phyloP scores from a whole-genome alignment of 2,888 invertebrate genomes.

The Steinernema hermaphroditum region DNA sequence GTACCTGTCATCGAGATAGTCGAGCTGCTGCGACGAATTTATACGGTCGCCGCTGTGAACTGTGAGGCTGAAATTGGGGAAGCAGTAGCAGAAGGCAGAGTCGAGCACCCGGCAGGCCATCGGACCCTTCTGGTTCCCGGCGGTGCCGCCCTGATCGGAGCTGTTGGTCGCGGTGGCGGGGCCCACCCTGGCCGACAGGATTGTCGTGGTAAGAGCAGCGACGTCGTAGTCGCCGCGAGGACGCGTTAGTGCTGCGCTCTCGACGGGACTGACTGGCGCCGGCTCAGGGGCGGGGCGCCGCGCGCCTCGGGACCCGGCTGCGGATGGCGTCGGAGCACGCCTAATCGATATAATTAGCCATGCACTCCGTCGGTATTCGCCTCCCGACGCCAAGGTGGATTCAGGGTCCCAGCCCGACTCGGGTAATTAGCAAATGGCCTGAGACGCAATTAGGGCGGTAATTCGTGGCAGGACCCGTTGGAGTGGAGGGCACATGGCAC shows the following conservation, averaged over 20 bases:
- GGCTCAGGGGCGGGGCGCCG: slow-evolving; percentile 5
- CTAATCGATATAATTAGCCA: slow-evolving; percentile 22
- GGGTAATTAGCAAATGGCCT: too few species aligned
- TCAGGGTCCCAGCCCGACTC: not conserved
- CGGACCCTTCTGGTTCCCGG: slow-evolving; percentile 13
- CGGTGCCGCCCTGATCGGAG: slow-evolving; percentile 15
- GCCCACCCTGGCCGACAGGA: slow-evolving; percentile 26
- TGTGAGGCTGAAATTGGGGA: slow-evolving; percentile 34
- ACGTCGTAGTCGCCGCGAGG: slow-evolving; percentile 17
- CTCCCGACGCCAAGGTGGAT: not conserved
- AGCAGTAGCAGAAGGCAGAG: slow-evolving; percentile 26
- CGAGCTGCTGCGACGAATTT: slow-evolving; percentile 29
- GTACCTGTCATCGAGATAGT: slow-evolving; percentile 37
- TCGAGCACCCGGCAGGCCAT: slow-evolving; percentile 26
- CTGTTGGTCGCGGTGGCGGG: slow-evolving; percentile 21
- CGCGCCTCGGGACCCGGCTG: not conserved
- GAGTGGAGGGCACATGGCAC: too few species aligned
- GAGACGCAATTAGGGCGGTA: too few species aligned
- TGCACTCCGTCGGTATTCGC: not conserved
- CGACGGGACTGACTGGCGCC: not conserved
- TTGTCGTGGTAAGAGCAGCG: slow-evolving; percentile 24
- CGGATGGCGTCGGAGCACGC: slow-evolving; percentile 1
- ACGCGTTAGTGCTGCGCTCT: not conserved
- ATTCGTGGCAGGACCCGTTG: too few species aligned
- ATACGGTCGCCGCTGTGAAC: slow-evolving; percentile 34